Conservation (phyloP, 1,140 invertebrate species). For the Lethrus apterus region DNA sequence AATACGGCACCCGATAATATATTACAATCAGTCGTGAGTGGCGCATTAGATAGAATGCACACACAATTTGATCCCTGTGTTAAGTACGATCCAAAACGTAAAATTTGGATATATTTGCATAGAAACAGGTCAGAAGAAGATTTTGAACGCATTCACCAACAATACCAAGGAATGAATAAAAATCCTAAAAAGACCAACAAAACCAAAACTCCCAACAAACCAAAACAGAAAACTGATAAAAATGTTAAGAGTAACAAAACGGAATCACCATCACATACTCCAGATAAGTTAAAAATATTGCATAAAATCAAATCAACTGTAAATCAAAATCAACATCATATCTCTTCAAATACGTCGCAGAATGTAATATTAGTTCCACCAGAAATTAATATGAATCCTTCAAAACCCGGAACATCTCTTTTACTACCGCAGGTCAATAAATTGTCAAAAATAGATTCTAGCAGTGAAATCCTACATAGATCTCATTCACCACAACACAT, state of each 20-base stretch:
- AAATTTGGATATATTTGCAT: conserved; percentile 88
- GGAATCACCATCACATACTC: not conserved
- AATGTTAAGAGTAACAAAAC: conserved; percentile 40
- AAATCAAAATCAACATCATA: conserved; percentile 2
- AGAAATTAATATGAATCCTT: not conserved
- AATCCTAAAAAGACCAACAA: conserved; percentile 46
- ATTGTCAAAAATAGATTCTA: conserved; percentile 5
- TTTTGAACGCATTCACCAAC: conserved; percentile 61
- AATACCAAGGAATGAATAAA: conserved; percentile 53
- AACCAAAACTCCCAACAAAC: conserved; percentile 41
- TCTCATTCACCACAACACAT: conserved; percentile 8
- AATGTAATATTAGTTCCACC: conserved; percentile 2
- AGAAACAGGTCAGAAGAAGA: conserved; percentile 65
- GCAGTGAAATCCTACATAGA: not conserved
- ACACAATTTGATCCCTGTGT: conserved; percentile 86
- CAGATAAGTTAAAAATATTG: conserved; percentile 1
- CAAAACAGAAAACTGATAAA: conserved; percentile 48
- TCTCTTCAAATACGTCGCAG: not conserved
- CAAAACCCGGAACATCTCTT: conserved; percentile 7
- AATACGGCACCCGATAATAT: conserved; percentile 62
- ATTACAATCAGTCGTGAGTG: conserved; percentile 79
- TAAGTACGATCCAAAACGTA: conserved; percentile 79
- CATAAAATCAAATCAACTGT: conserved; percentile 8
- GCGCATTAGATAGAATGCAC: conserved; percentile 80
- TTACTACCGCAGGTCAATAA: conserved; percentile 10